Evolutionary conservation across 2,113 vertebrate genomes (phyloP).

Genomic region (Podiceps cristatus): DNA sequence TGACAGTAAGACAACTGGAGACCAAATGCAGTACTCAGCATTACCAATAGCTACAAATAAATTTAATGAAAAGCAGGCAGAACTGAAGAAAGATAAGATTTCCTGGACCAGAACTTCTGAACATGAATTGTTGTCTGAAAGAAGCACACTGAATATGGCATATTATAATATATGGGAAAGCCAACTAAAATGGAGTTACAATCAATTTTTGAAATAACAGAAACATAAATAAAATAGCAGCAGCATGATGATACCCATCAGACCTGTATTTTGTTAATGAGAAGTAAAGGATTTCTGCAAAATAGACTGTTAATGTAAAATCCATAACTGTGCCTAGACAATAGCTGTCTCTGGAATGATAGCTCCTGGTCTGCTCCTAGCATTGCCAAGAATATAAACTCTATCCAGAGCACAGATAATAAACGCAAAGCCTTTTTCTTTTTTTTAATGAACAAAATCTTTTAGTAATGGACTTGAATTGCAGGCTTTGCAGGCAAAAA

Average conservation of each 20-base stretch:
- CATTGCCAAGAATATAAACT: not conserved
- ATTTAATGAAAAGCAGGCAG: not conserved
- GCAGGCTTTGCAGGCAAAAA: not conserved
- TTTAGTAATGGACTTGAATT: not conserved
- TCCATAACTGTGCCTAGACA: conserved; percentile 24
- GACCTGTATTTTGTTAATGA: conserved; percentile 57
- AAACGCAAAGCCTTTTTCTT: not conserved
- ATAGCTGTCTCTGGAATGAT: conserved; percentile 16
- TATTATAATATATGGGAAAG: conserved; percentile 18
- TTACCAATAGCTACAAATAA: not conserved
- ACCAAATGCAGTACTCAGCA: not conserved
- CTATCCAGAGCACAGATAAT: not conserved
- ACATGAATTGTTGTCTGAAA: conserved; percentile 14
- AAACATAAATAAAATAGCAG: conserved; percentile 42
- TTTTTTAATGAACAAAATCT: not conserved
- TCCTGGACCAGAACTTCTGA: conserved; percentile 11
- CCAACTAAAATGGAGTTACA: not conserved
- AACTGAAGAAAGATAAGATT: not conserved
- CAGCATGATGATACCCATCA: not conserved
- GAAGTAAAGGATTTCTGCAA: conserved; percentile 57
- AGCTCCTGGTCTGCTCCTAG: not conserved
- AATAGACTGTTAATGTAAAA: conserved; percentile 67
- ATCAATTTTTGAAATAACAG: conserved; percentile 50
- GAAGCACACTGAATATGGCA: not conserved
- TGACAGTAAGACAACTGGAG: not conserved